These are phyloP conservation scores for Cryptocheilus praepositus DNA, from an alignment of 2,888 invertebrate genomes.

Conservation along the genomic window DNA sequence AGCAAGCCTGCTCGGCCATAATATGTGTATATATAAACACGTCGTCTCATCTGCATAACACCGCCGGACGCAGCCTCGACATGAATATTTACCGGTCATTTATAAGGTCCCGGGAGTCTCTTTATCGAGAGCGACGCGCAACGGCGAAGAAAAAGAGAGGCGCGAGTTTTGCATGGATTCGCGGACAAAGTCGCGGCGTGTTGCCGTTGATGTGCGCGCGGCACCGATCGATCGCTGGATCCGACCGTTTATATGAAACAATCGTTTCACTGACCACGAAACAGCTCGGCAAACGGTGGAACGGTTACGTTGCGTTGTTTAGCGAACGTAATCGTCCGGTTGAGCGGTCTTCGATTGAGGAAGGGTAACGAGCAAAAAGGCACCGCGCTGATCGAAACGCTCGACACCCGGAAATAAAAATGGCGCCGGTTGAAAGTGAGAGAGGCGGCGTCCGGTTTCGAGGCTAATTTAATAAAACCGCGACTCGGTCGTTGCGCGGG, in stretches of 20 bases:
- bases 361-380: not conserved
- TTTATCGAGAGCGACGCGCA: slow-evolving; percentile 34
- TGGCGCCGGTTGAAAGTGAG: slow-evolving; percentile 3
- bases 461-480: slow-evolving; percentile 54
- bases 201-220: too few species aligned
- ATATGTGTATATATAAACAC: slow-evolving; percentile 8
- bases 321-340: not conserved
- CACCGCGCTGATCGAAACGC: not conserved
- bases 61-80: slow-evolving; percentile 60
- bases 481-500: slow-evolving; percentile 41
- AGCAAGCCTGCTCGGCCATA: slow-evolving; percentile 7
- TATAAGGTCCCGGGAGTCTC: slow-evolving; percentile 49
- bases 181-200: too few species aligned
- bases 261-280: too few species aligned
- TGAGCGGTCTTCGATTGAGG: not conserved
- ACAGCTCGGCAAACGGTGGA: too few species aligned
- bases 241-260: too few species aligned
- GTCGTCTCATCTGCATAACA: slow-evolving; percentile 61
- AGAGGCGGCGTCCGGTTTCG: slow-evolving; percentile 22
- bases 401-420: slow-evolving; percentile 5
- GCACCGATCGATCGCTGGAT: too few species aligned
- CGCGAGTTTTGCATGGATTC: too few species aligned
- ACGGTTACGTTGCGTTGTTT: too few species aligned
- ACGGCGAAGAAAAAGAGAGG: not conserved
- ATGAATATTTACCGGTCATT: slow-evolving; percentile 65